These are phyloP conservation scores for Oxyura jamaicensis DNA, from an alignment of 2,113 vertebrate genomes.

Conservation along the genomic window DNA sequence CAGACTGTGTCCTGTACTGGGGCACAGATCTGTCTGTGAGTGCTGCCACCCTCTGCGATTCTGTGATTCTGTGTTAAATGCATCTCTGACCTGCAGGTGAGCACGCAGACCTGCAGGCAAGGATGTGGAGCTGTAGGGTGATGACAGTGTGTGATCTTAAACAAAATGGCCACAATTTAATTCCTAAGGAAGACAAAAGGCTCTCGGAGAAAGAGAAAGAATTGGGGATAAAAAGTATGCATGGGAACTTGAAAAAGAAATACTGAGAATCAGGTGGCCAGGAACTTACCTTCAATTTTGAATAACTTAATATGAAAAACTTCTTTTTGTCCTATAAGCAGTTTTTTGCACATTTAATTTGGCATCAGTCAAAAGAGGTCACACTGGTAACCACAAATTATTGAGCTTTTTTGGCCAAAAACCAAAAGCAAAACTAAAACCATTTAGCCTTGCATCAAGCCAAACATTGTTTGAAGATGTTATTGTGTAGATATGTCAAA, in stretches of 20 bases:
- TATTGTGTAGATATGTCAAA: background rate
- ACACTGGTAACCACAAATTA: background rate
- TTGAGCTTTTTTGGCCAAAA: background rate
- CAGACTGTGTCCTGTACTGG: background rate
- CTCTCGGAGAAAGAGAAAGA: background rate
- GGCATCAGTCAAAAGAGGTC: background rate
- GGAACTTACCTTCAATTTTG: background rate
- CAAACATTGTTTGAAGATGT: background rate
- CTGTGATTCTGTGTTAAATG: background rate
- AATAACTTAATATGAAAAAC: background rate
- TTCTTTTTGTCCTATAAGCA: background rate
- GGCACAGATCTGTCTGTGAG: background rate
- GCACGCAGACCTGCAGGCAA: background rate
- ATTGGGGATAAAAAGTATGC: fast-evolving
- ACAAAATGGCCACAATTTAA: fast-evolving
- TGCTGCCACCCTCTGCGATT: fast-evolving
- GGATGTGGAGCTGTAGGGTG: background rate
- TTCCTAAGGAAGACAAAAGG: background rate
- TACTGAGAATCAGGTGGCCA: background rate
- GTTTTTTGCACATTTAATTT: background rate
- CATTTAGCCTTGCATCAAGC: background rate
- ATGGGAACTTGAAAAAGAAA: background rate
- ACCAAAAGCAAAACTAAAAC: background rate
- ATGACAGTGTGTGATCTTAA: background rate
- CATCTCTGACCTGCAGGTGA: background rate